Base-by-base conservation (phyloP, 1,140 invertebrate species). In the Scaptodrosophila lebanonensis region DNA sequence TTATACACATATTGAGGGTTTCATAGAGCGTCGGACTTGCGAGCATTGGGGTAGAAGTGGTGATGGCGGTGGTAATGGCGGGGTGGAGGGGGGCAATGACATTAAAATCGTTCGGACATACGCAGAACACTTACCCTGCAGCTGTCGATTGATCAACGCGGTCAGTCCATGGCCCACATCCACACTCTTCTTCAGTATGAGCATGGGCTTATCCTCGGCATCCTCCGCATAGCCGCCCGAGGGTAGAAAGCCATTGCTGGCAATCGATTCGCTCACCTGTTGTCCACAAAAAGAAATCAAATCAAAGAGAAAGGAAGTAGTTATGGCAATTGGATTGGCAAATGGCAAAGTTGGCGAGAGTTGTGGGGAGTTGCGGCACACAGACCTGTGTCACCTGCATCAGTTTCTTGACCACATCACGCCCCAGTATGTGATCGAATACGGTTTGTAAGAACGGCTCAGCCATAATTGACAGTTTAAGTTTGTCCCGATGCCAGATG, bases 371-470 rank as follows among this genome's bases (percentile, higher is more conserved):
- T 8, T 25, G 22, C 22, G 22, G 1, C 12, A 38, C 18, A 18
- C 32, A 15, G n/a, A 27, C 85, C 84, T 87, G 86, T 66, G 83
- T 87, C 77, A 95, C 94, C 91, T 95, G 93, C 90, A 96, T 94
- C 9, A 97, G 89, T 88, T 97, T 97, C 79, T 95, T 94, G 7
- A 96, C 95, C 52, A 97, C 94, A 88, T 97, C 95, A 66, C 94
- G 89, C 11, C 95, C 95, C 33, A 97, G 89, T 64, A 97, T 93
- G 76, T 95, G 93, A 87, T 95, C 93, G 87, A 97, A 95, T 25
- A 96, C 92, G 7, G 93, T 92, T 84, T 94, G 91, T 54, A 97
- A 89, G 88, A 95, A 96, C 47, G 91, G 92, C 88, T 96, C 93
- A 20, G 90, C 91, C 87, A 94, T 94, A 70, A 97, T 95, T 52